Evolutionary conservation across 2,888 invertebrate genomes (phyloP).

Genomic region (Megastigmus dorsalis): DNA sequence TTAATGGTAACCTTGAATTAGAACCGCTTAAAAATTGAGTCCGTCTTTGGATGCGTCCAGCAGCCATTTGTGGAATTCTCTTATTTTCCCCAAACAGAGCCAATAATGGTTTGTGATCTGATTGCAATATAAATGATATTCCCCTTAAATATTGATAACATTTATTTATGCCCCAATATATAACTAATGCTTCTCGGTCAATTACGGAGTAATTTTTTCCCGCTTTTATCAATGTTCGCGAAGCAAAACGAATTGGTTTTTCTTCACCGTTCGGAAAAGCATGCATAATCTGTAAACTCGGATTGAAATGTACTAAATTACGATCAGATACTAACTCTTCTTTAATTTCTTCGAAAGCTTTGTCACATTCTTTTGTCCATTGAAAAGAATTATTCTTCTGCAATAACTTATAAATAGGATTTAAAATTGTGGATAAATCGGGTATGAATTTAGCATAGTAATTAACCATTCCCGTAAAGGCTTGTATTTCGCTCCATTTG

Average conservation of each 20-base stretch:
- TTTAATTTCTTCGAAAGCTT: too few relatives aligned
- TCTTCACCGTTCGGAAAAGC: conserved; percentile 58
- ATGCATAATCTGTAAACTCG: conserved; percentile 52
- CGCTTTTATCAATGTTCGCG: conserved; percentile 59
- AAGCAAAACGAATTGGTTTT: conserved; percentile 63
- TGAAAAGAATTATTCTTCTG: too few relatives aligned
- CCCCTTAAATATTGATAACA: conserved; percentile 68
- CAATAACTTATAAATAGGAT: too few relatives aligned
- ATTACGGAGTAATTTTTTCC: conserved; percentile 67
- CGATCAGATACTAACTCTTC: too few relatives aligned
- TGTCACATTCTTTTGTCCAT: too few relatives aligned
- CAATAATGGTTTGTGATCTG: conserved; percentile 65
- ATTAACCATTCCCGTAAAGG: too few relatives aligned
- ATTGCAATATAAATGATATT: conserved; percentile 60
- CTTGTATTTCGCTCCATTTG: too few relatives aligned
- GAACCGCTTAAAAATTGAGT: conserved; percentile 56
- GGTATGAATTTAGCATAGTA: too few relatives aligned
- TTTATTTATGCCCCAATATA: conserved; percentile 64
- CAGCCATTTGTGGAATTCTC: conserved; percentile 65
- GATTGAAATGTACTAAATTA: conserved; percentile 1
- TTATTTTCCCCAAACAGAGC: conserved; percentile 63
- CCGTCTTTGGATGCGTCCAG: conserved; percentile 65
- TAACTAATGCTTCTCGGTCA: conserved; percentile 65
- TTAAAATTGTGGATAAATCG: too few relatives aligned
- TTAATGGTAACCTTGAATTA: conserved; percentile 52